Conservation (phyloP, 2,797 vertebrate species). For the Lutjanus argentimaculatus region DNA sequence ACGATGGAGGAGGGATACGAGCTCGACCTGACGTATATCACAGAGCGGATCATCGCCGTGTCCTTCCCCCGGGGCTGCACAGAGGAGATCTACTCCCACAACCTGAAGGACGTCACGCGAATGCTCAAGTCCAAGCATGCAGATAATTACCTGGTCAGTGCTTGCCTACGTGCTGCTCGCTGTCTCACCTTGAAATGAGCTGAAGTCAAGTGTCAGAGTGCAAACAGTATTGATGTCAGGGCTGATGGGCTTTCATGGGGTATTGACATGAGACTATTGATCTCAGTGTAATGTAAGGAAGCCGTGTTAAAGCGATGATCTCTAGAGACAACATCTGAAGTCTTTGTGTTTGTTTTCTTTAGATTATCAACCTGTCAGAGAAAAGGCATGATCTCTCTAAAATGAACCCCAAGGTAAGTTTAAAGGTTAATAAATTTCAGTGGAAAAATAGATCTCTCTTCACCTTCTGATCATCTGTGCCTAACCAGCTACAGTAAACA, state of each 20-base stretch:
- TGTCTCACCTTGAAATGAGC: conserved; percentile 24
- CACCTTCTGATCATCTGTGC: conserved; percentile 12
- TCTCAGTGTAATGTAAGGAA: conserved; percentile 7
- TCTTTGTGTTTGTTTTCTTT: conserved; percentile 45
- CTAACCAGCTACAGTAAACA: conserved; percentile 6
- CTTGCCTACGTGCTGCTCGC: neutral
- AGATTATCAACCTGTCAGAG: conserved; percentile 98
- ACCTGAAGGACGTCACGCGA: conserved; percentile 93
- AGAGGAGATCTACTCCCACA: conserved; percentile 92
- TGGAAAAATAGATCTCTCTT: neutral
- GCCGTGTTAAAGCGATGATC: neutral
- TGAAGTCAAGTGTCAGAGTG: conserved; percentile 39
- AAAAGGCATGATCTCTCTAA: conserved; percentile 93
- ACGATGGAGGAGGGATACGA: conserved; percentile 95
- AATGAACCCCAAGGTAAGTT: conserved; percentile 95
- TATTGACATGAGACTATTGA: conserved; percentile 41
- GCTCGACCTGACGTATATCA: conserved; percentile 96
- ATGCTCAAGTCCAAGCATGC: conserved; percentile 98
- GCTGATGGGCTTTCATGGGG: conserved; percentile 26
- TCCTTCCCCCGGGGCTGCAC: conserved; percentile 92
- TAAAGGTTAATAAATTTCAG: neutral
- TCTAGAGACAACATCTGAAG: conserved; percentile 13
- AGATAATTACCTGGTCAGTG: conserved; percentile 96
- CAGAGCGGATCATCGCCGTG: conserved; percentile 95
- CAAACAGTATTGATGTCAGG: conserved; percentile 33